Percentiles rank a stretch among this genome's conserved stretches.
Conservation (phyloP, 2,888 invertebrate genomes). For the Taphrorychus bicolor region DNA sequence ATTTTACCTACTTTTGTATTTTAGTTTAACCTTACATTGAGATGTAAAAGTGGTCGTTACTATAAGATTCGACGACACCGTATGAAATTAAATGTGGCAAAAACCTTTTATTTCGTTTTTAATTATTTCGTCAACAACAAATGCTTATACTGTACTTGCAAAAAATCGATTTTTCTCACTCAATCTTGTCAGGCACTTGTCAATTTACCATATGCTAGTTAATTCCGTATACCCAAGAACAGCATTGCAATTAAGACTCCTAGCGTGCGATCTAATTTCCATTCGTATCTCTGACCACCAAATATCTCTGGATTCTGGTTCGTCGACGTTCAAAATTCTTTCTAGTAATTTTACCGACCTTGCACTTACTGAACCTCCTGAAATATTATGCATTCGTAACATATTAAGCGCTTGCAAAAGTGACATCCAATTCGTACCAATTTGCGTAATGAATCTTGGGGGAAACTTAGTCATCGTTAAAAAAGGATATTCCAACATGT, state of each 20-base stretch:
- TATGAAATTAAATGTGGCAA: too few species aligned
- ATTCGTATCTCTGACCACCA: constrained; percentile 98
- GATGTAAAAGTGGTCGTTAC: too few species aligned
- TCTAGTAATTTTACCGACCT: constrained; percentile 84
- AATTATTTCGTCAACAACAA: too few species aligned
- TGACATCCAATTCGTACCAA: constrained; percentile 69
- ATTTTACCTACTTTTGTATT: too few species aligned
- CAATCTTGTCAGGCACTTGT: too few species aligned
- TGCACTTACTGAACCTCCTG: constrained; percentile 83
- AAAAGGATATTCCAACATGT: constrained; percentile 95
- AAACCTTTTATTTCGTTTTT: too few species aligned
- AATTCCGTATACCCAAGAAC: constrained; percentile 94
- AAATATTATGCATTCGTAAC: constrained; percentile 25
- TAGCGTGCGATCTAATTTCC: constrained; percentile 93
- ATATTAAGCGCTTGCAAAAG: background rate
- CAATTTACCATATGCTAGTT: constrained; percentile 85
- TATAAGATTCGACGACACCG: too few species aligned
- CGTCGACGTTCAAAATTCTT: constrained; percentile 82
- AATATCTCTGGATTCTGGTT: constrained; percentile 88
- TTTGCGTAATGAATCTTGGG: constrained; percentile 83
- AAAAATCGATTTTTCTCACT: too few species aligned
- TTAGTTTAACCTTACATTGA: too few species aligned
- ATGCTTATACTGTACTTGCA: too few species aligned
- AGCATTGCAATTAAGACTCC: constrained; percentile 91
- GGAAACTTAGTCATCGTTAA: constrained; percentile 92